These are phyloP conservation scores for Pecten maximus DNA, from an alignment of 2,888 invertebrate genomes.

Conservation along the genomic window DNA sequence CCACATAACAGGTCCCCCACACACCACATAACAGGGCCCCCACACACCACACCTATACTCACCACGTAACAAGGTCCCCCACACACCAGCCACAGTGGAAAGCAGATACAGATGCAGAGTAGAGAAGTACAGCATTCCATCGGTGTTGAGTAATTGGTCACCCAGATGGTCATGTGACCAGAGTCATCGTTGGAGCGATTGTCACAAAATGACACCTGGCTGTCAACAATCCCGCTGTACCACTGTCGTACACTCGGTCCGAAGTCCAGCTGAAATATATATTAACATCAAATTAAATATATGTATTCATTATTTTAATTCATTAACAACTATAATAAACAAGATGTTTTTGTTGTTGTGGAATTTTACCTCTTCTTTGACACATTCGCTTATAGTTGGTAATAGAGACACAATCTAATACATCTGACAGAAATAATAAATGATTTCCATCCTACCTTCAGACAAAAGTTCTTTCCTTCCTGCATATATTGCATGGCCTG, in stretches of 20 bases:
- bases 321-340: too few species aligned
- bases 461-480: conserved; percentile 53
- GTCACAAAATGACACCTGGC: conserved; percentile 45
- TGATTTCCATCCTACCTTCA: conserved; percentile 43
- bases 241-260: conserved; percentile 50
- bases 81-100: conserved; percentile 53
- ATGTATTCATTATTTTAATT: too few species aligned
- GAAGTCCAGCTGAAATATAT: conserved; percentile 46
- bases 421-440: too few species aligned
- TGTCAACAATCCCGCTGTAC: conserved; percentile 53
- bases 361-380: too few species aligned
- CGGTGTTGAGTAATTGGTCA: conserved; percentile 51
- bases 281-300: too few species aligned
- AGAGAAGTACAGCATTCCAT: conserved; percentile 48
- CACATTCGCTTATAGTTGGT: too few species aligned
- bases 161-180: conserved; percentile 49
- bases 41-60: conserved; percentile 34
- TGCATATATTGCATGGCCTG: conserved; percentile 52
- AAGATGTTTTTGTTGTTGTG: too few species aligned
- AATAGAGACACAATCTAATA: too few species aligned
- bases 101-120: conserved; percentile 49
- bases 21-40: too few species aligned
- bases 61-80: conserved; percentile 54
- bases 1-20: too few species aligned
- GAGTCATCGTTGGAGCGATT: conserved; percentile 49